A percentile compares a stretch with the other conserved stretches of the same genome.
These are phyloP conservation scores for Anas bernieri DNA, from an alignment of 2,797 vertebrate species.

Conservation along the genomic window DNA sequence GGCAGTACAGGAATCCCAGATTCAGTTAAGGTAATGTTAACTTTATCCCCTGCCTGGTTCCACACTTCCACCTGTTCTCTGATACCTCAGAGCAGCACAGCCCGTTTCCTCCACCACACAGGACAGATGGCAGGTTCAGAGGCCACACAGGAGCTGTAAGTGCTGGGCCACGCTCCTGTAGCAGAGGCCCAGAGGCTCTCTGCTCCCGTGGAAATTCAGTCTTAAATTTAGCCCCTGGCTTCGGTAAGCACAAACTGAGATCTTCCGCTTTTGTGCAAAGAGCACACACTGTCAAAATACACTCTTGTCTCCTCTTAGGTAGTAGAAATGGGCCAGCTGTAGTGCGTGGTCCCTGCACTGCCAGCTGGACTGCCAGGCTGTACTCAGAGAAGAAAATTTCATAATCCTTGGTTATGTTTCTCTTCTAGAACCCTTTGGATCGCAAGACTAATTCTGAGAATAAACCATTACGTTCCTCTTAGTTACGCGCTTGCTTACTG, in stretches of 20 bases:
- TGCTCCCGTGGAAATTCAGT: not conserved
- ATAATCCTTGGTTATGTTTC: not conserved
- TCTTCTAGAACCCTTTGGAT: not conserved
- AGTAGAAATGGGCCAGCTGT: not conserved
- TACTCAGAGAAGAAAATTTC: not conserved
- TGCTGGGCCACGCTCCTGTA: accelerated
- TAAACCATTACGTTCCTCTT: not conserved
- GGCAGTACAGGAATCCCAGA: not conserved
- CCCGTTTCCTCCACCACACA: not conserved
- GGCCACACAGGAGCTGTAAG: not conserved
- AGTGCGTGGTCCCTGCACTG: too few species aligned
- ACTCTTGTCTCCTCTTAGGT: not conserved
- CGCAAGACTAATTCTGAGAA: not conserved
- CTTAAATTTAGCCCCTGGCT: not conserved
- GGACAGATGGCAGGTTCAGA: not conserved
- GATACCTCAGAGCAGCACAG: not conserved
- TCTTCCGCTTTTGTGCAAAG: not conserved
- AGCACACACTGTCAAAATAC: not conserved
- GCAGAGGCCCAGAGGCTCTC: not conserved
- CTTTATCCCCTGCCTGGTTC: not conserved
- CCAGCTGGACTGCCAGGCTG: not conserved
- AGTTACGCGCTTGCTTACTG: not conserved
- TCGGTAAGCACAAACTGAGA: not conserved
- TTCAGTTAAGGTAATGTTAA: not conserved
- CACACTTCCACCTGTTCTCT: not conserved